phyloP scores from a whole-genome alignment of 2,113 vertebrate genomes.

The Osmerus eperlanus region DNA sequence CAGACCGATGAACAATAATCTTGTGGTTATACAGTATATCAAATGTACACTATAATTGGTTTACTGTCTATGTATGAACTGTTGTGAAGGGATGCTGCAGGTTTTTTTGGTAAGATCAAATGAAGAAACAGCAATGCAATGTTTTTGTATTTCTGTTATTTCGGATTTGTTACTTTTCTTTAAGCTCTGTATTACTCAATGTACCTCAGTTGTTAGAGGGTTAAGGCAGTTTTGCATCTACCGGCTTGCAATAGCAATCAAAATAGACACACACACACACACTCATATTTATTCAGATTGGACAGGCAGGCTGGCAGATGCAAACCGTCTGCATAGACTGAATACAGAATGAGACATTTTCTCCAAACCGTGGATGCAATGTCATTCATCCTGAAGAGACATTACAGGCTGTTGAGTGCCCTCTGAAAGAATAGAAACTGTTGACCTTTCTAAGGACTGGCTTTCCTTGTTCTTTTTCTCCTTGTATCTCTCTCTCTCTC shows the following conservation, averaged over 20 bases:
- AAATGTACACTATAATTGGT: no score
- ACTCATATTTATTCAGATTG: slow-evolving; percentile 68
- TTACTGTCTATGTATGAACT: no score
- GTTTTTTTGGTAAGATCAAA: no score
- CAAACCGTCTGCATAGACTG: slow-evolving; percentile 62
- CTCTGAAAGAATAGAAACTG: slow-evolving; percentile 78
- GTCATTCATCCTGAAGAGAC: slow-evolving; percentile 83
- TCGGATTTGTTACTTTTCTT: neutral
- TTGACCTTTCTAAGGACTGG: slow-evolving; percentile 82
- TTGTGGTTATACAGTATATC: no score
- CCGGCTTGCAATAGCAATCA: slow-evolving; percentile 59
- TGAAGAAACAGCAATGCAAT: no score
- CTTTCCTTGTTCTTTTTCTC: slow-evolving; percentile 1
- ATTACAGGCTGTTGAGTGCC: slow-evolving; percentile 79
- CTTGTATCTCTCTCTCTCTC: slow-evolving; percentile 37
- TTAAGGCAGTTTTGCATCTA: slow-evolving; percentile 14
- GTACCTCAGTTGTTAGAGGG: neutral
- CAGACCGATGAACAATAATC: neutral
- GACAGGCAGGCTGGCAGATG: slow-evolving; percentile 60
- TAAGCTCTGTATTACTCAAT: neutral
- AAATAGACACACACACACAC: slow-evolving; percentile 59
- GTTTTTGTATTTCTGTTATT: no score
- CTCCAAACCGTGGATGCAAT: slow-evolving; percentile 60
- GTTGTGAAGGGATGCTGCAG: no score
- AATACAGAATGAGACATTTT: slow-evolving; percentile 79